These are phyloP conservation scores for Apis laboriosa DNA, from an alignment of 1,140 invertebrate genomes.

Conservation along the genomic window DNA sequence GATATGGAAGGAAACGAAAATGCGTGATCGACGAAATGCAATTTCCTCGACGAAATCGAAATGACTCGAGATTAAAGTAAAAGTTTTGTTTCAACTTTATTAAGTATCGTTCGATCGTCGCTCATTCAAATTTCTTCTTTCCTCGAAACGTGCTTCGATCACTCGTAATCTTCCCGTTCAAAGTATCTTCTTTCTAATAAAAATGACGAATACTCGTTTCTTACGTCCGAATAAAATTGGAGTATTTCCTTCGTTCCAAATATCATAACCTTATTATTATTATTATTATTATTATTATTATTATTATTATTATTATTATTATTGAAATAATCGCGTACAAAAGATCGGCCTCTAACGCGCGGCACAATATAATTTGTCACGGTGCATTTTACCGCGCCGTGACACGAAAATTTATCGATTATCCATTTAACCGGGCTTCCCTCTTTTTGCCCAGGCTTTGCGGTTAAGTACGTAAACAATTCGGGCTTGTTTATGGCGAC, in stretches of 20 bases:
- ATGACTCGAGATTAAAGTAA: not conserved
- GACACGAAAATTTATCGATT: conserved; percentile 21
- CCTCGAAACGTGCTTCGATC: conserved; percentile 31
- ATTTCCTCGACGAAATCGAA: not conserved
- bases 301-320: too few relatives aligned
- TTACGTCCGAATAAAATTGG: not conserved
- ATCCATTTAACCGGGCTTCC: not conserved
- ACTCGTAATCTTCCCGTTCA: conserved; percentile 1
- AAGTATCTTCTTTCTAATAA: not conserved
- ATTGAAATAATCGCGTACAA: not conserved
- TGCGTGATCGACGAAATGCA: not conserved
- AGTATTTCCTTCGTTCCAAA: not conserved
- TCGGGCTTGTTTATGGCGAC: conserved; percentile 23
- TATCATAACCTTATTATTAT: too few relatives aligned
- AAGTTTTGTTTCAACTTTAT: conserved; percentile 38
- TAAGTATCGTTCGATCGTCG: conserved; percentile 24
- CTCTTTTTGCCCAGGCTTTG: conserved; percentile 29
- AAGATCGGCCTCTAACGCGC: not conserved
- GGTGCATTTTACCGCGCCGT: not conserved
- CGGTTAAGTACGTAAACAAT: conserved; percentile 22
- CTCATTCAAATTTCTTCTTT: conserved; percentile 34
- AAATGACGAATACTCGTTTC: not conserved
- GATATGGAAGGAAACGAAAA: too few relatives aligned
- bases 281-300: too few relatives aligned
- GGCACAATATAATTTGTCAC: not conserved